Percentiles rank a stretch among this genome's conserved stretches.
Conservation (phyloP, 2,797 vertebrate genomes). For the Takifugu ocellatus region DNA sequence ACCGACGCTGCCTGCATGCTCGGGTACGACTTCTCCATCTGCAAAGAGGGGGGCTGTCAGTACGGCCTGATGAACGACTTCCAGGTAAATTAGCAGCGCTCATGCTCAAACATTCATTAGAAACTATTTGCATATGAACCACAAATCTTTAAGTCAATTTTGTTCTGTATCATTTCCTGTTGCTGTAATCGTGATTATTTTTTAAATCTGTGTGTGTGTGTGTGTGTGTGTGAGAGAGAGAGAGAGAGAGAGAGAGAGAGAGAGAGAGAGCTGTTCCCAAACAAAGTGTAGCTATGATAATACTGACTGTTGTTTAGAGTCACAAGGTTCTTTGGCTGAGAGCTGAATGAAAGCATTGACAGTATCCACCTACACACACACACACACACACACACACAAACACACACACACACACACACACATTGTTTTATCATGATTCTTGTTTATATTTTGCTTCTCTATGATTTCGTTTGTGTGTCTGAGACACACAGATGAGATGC, state of each 20-base stretch:
- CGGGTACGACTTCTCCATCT: conserved; percentile 92
- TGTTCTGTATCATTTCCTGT: background rate
- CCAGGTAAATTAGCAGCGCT: conserved; percentile 65
- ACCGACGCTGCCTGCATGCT: conserved; percentile 88
- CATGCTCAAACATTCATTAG: too few relatives aligned
- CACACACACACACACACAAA: conserved; percentile 20
- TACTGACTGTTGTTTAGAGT: conserved; percentile 61
- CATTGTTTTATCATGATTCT: conserved; percentile 5
- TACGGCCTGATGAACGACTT: conserved; percentile 93
- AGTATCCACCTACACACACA: conserved; percentile 40
- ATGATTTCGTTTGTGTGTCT: background rate
- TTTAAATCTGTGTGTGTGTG: conserved; percentile 1
- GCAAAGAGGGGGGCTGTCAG: conserved; percentile 77
- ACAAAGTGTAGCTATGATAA: conserved; percentile 58
- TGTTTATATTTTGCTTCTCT: background rate
- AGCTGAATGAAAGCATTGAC: conserved; percentile 68
- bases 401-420: conserved; percentile 20
- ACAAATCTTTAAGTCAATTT: too few relatives aligned
- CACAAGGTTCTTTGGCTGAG: conserved; percentile 58
- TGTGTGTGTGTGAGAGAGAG: conserved; percentile 1
- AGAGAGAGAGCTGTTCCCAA: conserved; percentile 20
- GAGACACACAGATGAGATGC: background rate
- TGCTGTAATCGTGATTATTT: conserved; percentile 5
- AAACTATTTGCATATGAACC: too few relatives aligned
- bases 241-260: conserved; percentile 13